Base-by-base conservation (phyloP, 1,140 invertebrate species). In the Limonius californicus region DNA sequence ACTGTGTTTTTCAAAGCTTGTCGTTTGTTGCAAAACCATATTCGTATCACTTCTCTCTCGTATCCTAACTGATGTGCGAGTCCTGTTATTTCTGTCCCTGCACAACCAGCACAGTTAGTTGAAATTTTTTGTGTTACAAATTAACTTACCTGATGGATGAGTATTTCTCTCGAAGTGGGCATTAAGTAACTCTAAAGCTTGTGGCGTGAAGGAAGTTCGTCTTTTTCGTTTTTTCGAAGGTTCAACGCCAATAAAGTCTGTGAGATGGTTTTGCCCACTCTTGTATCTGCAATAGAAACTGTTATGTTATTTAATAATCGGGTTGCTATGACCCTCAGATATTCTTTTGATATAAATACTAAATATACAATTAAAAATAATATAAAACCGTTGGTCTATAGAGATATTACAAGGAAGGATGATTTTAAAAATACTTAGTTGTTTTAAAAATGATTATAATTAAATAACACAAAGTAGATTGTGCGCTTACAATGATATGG, bases 1-100 rank as follows among this genome's bases (percentile, higher is more conserved):
- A 92, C 93, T 8, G 94, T 96, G 78, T 98, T 98, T 77, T 98
- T 98, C 35, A 97, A 80, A 0, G 95, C 94, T 79, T 99, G 96
- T 65, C 96, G 84, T 80, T 98, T 98, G 80, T 99, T 99, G 79
- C 96, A 99, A 79, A 99, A 99, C 96, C 96, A 98, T 79, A 99
- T 98, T 77, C 96, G 83, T 72, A 99, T 97, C 14, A 99, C 96
- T 84, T 98, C 96, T 59, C 95, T 83, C 74, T 98, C 95, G 78
- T 98, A 98, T 61, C 95, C 95, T 23, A 99, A 80, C 75, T 97
- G 91, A 72, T 97, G 92, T 19, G 95, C 94, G 57, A 99, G 79
- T 16, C 92, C 91, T 19, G 95, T 98, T 77, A 98, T 98, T 83
- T 98, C 95, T 59, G 92, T 94, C 68, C 95, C 95, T 95, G 79